Percentiles rank a stretch among this genome's conserved stretches.
phyloP scores from a whole-genome alignment of 1,140 invertebrate species.

The Dufourea novaeangliae region DNA sequence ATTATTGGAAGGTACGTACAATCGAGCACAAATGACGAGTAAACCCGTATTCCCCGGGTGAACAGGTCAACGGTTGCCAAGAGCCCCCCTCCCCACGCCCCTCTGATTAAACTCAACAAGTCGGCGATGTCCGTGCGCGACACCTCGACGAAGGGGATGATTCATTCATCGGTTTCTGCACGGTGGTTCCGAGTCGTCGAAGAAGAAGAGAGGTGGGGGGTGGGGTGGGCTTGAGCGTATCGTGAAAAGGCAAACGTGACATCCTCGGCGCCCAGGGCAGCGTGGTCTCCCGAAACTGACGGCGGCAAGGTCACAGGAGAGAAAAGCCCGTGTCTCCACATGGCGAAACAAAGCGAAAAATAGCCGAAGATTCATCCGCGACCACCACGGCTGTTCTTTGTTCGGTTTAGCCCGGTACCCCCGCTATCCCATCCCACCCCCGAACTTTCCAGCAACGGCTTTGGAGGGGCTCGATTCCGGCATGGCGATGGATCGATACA shows the following conservation, averaged over 20 bases:
- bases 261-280: not conserved
- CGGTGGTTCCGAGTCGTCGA: accelerated
- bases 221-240: no score
- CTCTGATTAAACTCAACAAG: not conserved
- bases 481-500: conserved; percentile 70
- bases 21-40: no score
- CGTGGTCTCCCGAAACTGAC: no score
- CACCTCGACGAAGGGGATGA: not conserved
- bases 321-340: not conserved
- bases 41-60: no score
- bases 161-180: not conserved
- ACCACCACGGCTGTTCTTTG: conserved; percentile 60
- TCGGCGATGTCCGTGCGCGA: not conserved
- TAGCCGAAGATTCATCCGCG: conserved; percentile 40
- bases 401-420: conserved; percentile 47
- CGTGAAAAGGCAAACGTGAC: not conserved
- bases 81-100: no score
- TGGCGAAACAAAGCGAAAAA: conserved; percentile 47
- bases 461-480: conserved; percentile 56
- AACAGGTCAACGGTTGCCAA: no score
- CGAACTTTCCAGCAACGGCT: conserved; percentile 58
- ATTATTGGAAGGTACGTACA: no score
- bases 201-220: no score
- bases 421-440: no score
- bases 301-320: not conserved